phyloP scores from a whole-genome alignment of 2,797 vertebrate species.

The Thaleichthys pacificus region DNA sequence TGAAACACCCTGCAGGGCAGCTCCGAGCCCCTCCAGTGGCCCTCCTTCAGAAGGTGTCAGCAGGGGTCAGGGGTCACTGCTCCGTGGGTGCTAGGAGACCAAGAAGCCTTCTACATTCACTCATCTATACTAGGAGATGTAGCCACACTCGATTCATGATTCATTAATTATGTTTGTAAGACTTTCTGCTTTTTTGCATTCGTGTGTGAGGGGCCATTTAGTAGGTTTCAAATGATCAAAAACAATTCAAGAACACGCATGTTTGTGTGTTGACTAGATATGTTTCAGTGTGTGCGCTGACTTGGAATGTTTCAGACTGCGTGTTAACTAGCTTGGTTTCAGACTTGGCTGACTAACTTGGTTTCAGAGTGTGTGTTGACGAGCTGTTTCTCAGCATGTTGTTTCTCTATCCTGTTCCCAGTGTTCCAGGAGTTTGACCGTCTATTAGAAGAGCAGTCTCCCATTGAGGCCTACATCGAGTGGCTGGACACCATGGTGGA shows the following conservation, averaged over 20 bases:
- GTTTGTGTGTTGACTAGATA: background rate
- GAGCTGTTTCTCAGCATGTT: background rate
- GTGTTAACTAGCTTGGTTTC: background rate
- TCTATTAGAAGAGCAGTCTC: conserved; percentile 94
- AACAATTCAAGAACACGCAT: background rate
- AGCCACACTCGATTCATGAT: background rate
- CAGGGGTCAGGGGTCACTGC: conserved; percentile 66
- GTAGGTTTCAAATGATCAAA: no score
- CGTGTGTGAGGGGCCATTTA: no score
- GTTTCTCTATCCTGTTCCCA: conserved; percentile 58
- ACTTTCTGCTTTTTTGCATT: no score
- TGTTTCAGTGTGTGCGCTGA: no score
- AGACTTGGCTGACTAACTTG: background rate
- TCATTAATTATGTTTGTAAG: no score
- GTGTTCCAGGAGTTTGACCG: conserved; percentile 99
- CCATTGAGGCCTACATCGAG: conserved; percentile 96
- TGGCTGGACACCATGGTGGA: conserved; percentile 99
- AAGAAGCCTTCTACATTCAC: conserved; percentile 26
- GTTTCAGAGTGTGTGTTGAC: background rate
- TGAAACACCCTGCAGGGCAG: conserved; percentile 64
- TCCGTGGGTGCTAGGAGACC: conserved; percentile 32
- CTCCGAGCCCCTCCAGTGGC: conserved; percentile 55
- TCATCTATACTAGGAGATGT: conserved; percentile 8
- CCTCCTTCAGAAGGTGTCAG: conserved; percentile 14
- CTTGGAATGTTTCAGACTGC: no score